Evolutionary conservation across 1,140 invertebrate genomes (phyloP), one percentile per base, ranked within the genome.

Genomic region (Varroa destructor): DNA sequence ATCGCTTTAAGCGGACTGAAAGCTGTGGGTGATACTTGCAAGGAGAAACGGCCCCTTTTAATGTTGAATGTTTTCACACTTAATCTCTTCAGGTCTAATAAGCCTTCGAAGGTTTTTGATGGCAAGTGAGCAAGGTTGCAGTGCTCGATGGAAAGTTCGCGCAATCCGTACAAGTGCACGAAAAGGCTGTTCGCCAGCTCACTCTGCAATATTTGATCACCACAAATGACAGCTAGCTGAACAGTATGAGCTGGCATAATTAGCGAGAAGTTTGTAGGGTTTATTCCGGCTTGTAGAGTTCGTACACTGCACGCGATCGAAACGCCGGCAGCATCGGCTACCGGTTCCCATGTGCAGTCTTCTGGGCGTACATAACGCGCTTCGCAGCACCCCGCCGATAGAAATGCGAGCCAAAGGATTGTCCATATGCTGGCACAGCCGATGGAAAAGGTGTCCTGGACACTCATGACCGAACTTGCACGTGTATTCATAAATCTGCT

Each of bases 211-310:
- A 86, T 86, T 77, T 89, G 87, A 76, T 89, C 86, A 79, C 87
- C 90, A 81, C 90, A 93, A 79, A 89, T 87, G 36, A 92, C 84
- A 6, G 86, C 82, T 74, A 92, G 80, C 6, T 87, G 83, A 12
- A 87, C 88, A 1, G 90, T 88, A 40, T 89, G 89, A 74, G 90
- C 88, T 78, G 86, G 82, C 72, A 88, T 88, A 58, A 91, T 87
- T 70, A 89, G 87, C 78, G 87, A 89, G 77, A 91, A 89, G 79
- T 93, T 92, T 3, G 46, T 51, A 8, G 46, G 46, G 46, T 51
- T 51, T 51, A 8, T 8, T 3, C 46, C 46, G 3, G 46, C 46
- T 51, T 51, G 46, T 8, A 51, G 46, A 3, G 46, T 51, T 51
- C 46, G 46, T 8, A 51, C 46, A 51, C 8, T 51, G 46, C 46